Conservation (phyloP, 2,113 vertebrate genomes). For the Carassius auratus region DNA sequence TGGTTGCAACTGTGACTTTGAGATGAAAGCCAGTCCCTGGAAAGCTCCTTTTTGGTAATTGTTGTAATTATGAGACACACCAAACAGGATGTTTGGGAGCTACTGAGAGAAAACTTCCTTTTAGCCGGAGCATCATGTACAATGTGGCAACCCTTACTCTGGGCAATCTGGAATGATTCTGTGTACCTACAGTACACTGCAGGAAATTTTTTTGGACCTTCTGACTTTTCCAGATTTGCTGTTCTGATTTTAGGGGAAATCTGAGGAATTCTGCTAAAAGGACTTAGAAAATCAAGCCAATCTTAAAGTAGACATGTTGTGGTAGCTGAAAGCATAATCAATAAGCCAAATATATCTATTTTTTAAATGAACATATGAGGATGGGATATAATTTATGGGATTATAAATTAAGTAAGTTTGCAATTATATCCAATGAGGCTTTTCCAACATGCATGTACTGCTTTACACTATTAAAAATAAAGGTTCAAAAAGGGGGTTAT, state of each 20-base stretch:
- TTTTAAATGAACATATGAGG: background rate
- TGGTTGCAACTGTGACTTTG: constrained; percentile 34
- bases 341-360: background rate
- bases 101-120: constrained; percentile 16
- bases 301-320: background rate
- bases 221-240: background rate
- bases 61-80: constrained; percentile 40
- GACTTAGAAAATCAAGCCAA: background rate
- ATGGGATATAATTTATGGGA: background rate
- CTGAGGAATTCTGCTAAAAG: background rate
- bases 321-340: background rate
- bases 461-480: background rate
- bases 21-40: constrained; percentile 52
- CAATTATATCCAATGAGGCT: background rate
- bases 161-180: background rate
- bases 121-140: background rate
- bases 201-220: background rate
- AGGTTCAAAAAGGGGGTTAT: background rate
- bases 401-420: background rate
- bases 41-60: constrained; percentile 38
- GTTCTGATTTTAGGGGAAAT: background rate
- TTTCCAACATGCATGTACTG: background rate
- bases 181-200: background rate
- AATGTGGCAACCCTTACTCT: background rate
- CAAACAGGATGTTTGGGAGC: constrained; percentile 46